Evolutionary conservation across 2,113 vertebrate species (phyloP), one percentile per base, ranked within the genome.

Genomic region (Arenaria interpres): DNA sequence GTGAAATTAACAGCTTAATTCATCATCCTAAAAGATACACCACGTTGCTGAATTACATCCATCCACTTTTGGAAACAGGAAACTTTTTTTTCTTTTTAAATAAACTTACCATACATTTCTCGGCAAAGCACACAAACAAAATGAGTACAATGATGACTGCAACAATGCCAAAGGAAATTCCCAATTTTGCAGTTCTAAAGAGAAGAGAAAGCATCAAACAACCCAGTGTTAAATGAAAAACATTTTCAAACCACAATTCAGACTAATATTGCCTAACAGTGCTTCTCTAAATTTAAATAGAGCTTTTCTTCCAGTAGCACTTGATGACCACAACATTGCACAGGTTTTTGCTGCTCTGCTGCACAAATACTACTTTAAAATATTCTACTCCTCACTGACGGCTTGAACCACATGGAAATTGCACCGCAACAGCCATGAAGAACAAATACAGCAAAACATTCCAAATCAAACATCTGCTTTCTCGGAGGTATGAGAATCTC

Each of bases 111-210:
- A 98, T 93, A 60, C 98, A 93, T 89, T 99, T 97, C 39, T 98
- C 97, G 13, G 99, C 98, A 75, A 99, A 99, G 91, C 99, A 99
- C 91, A 99, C 97, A 68, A 98, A 94, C 53, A 99, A 96, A 82
- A 97, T 97, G 69, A 99, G 95, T 60, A 92, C 96, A 73, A 99
- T 98, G 91, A 99, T 89, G 45, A 98, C 95, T 66, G 97, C 98
- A 93, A 99, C 97, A 51, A 98, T 94, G 33, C 98, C 99, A 67
- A 99, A 99, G 15, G 98, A 97, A 88, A 98, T 86, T 2, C 98
- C 99, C 90, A 99, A 95, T 57, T 85, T 56, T 60, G 79, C 74
- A 51, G 43, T 98, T 79, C 99, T 99, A 86, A 91, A 78, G 2
- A 84, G 93, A 95, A 60, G 21, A 79, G 77, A 67, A 80, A 93